A percentile compares a stretch with the other conserved stretches of the same genome.
These are phyloP conservation scores for Cephalopachus bancanus DNA, from an alignment of 2,797 vertebrate species.

Conservation along the genomic window DNA sequence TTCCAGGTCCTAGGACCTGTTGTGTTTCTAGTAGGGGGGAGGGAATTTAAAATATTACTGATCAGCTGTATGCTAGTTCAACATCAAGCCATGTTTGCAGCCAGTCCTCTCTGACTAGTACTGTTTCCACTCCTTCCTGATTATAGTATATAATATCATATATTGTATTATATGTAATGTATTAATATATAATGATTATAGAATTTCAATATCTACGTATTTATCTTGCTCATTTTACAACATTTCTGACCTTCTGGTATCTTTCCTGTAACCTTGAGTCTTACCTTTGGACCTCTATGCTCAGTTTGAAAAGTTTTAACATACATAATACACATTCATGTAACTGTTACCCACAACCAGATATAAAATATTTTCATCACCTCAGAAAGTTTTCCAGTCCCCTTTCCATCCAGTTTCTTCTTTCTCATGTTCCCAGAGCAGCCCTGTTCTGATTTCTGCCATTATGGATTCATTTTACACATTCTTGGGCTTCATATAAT, in stretches of 20 bases:
- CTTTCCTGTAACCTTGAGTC: neutral
- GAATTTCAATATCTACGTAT: neutral
- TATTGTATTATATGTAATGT: no score
- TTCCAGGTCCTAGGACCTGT: neutral
- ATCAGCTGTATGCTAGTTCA: neutral
- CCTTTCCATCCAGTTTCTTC: neutral
- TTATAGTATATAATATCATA: neutral
- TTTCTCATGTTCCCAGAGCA: neutral
- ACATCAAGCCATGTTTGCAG: neutral
- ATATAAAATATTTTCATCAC: neutral
- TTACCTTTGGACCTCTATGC: neutral
- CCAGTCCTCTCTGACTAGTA: neutral
- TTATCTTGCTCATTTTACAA: neutral
- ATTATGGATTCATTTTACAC: neutral
- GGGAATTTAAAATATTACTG: neutral
- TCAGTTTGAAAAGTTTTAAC: conserved; percentile 4
- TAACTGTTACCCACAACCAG: neutral
- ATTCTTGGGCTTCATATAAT: neutral
- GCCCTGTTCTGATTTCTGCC: neutral
- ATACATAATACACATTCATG: neutral
- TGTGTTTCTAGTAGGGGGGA: neutral
- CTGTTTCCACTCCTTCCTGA: neutral
- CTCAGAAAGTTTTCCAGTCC: neutral
- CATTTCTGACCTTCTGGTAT: neutral
- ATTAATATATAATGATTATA: neutral